Evolutionary conservation across 2,888 invertebrate genomes (phyloP).

Genomic region (Amblyteles armatorius): DNA sequence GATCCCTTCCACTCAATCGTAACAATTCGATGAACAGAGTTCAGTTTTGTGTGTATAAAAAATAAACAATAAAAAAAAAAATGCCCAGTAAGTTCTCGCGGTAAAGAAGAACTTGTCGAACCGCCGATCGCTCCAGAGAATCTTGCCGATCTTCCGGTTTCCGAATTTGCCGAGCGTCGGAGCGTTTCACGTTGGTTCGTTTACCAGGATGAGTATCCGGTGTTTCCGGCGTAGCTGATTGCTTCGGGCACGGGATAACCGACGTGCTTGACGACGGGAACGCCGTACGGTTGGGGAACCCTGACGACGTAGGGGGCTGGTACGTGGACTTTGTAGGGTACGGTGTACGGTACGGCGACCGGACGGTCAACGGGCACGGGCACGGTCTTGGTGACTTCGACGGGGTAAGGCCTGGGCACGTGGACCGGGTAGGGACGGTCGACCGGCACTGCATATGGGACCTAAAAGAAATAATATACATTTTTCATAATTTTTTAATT

Average conservation of each 20-base stretch:
- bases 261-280: constrained; percentile 78
- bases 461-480: constrained; percentile 69
- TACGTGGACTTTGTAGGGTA: constrained; percentile 79
- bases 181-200: not conserved
- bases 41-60: not conserved
- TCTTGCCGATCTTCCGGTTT: not conserved
- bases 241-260: constrained; percentile 81
- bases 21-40: not conserved
- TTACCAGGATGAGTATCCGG: constrained; percentile 63
- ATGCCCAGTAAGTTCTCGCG: not conserved
- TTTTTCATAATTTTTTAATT: not conserved
- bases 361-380: constrained; percentile 81
- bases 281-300: constrained; percentile 81
- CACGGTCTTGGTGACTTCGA: constrained; percentile 81
- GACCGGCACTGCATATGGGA: constrained; percentile 82
- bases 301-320: constrained; percentile 80
- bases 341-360: constrained; percentile 77
- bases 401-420: constrained; percentile 83
- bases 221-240: constrained; percentile 66
- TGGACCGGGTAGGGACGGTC: constrained; percentile 82
- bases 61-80: not conserved
- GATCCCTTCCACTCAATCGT: not conserved
- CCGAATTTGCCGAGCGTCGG: not conserved
- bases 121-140: not conserved
- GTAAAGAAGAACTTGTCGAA: not conserved